phyloP scores from a whole-genome alignment of 2,888 invertebrate genomes.

The Ditylenchus weischeri region DNA sequence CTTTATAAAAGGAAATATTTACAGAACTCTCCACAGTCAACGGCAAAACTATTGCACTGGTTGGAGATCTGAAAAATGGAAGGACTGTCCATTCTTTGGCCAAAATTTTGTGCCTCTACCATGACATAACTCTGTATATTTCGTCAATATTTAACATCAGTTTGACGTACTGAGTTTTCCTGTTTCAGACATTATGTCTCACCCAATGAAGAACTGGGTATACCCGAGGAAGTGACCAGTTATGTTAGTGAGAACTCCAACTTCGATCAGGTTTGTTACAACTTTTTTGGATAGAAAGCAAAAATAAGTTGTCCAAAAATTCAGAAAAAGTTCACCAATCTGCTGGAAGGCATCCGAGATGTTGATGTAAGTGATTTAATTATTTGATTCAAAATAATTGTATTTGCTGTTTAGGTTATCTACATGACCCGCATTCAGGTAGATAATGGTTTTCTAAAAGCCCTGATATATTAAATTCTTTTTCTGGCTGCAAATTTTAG shows the following conservation, averaged over 20 bases:
- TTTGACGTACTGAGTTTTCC: too few species aligned
- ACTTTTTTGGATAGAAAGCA: not conserved
- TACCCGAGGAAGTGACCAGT: conserved; percentile 82
- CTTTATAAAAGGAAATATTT: too few species aligned
- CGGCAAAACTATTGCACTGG: conserved; percentile 91
- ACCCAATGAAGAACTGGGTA: conserved; percentile 74
- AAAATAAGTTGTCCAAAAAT: not conserved
- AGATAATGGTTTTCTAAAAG: too few species aligned
- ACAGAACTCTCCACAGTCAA: conserved; percentile 94
- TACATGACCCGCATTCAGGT: conserved; percentile 80
- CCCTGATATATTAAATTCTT: too few species aligned
- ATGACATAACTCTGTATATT: conserved; percentile 67
- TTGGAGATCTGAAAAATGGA: conserved; percentile 95
- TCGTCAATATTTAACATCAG: too few species aligned
- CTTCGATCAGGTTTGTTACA: conserved; percentile 6
- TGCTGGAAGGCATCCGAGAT: conserved; percentile 82
- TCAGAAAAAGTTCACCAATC: conserved; percentile 51
- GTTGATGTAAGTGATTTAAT: conserved; percentile 80
- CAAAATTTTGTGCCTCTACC: conserved; percentile 82
- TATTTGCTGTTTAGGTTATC: not conserved
- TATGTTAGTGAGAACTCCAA: conserved; percentile 71
- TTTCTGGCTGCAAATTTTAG: too few species aligned
- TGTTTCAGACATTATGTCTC: conserved; percentile 73
- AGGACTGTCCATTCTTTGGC: conserved; percentile 96
- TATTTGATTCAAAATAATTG: too few species aligned